Conservation (phyloP, 2,888 invertebrate genomes). For the Halocaridina rubra region DNA sequence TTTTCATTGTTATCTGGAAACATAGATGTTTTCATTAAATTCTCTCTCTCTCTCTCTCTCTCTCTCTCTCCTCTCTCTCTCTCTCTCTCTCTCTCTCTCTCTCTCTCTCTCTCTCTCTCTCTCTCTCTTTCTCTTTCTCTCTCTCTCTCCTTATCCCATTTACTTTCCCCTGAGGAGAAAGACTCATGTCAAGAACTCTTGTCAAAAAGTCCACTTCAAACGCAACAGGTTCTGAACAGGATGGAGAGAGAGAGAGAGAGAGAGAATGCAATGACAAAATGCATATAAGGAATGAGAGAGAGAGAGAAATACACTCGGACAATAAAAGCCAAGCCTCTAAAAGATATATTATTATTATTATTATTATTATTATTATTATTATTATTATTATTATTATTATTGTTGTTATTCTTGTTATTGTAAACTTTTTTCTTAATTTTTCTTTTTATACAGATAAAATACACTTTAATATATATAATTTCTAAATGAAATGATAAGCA, state of each 20-base stretch:
- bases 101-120: background rate
- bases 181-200: too few species aligned
- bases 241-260: background rate
- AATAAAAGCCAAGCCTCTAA: background rate
- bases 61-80: background rate
- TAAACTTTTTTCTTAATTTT: background rate
- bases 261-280: background rate
- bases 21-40: too few species aligned
- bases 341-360: background rate
- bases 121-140: background rate
- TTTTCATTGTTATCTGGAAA: too few species aligned
- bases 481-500: too few species aligned
- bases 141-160: too few species aligned
- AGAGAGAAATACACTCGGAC: background rate
- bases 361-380: background rate
- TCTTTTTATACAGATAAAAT: too few species aligned
- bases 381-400: background rate
- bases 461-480: background rate
- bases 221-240: too few species aligned
- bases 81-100: background rate
- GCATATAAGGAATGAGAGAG: background rate
- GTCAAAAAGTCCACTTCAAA: too few species aligned
- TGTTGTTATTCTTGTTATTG: too few species aligned
- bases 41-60: background rate
- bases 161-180: too few species aligned